Base-by-base conservation (phyloP, 2,113 vertebrate genomes). In the Eurypyga helias region DNA sequence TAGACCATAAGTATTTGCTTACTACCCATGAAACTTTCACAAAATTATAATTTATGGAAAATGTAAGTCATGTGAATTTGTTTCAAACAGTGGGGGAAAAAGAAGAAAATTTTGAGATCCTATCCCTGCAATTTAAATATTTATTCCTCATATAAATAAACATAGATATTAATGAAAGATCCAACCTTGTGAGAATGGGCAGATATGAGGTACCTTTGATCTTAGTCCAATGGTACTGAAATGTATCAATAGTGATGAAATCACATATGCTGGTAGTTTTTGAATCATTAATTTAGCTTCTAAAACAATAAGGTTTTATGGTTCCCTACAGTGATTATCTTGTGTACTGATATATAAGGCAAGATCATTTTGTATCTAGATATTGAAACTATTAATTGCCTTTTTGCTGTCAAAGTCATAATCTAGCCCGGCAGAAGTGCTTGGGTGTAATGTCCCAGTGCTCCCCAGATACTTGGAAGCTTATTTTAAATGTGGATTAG, bases 361-460 rank as follows among this genome's bases (percentile, higher is more conserved):
- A 76, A 66, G 46, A 77, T 10, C 28, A 33, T 58, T 96, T 87
- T 77, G 67, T 77, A 79, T 90, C 71, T 86, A 88, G 88, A 94
- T 93, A 97, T 94, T 94, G 95, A 96, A 97, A 90, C 52, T 93
- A 95, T 95, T 93, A 94, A 95, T 96, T 92, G 70, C 79, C 51
- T 66, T 60, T 67, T 94, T 81, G 83, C 55, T 51, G 94, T 93
- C 71, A 45, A 92, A 95, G 36, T 81, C 82, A 92, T 92, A 96
- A 92, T 92, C 58, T 78, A 88, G 25, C 51, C 60, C 49, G 81
- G 43, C 25, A 86, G 92, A 92, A 90, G 23, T 77, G 64, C 26
- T 33, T 86, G 25, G 2, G 9, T 88, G 24, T 62, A 86, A 83
- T 60, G 64, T 64, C 46, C 26, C 60, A 64, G n/a, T 61, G 41